A percentile compares a stretch with the other conserved stretches of the same genome.
Evolutionary conservation across 2,888 invertebrate species (phyloP).

Genomic region (Pachliopta kotzebuea): DNA sequence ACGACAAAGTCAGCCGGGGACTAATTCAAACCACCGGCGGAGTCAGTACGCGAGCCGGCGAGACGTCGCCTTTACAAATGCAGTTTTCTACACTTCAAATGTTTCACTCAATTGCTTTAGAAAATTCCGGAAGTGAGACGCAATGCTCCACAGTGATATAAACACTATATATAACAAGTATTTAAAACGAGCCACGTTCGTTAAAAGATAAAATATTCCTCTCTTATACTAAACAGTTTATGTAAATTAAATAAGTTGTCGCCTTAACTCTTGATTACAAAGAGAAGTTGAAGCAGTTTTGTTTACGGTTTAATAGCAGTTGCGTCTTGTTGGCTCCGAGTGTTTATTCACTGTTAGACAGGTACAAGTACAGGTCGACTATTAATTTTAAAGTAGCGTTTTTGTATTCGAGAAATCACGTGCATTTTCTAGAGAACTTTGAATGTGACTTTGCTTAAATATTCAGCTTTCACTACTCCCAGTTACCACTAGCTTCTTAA

Average conservation of each 20-base stretch:
- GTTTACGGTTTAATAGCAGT: slow-evolving; percentile 63
- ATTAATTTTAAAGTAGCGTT: slow-evolving; percentile 40
- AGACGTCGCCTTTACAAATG: slow-evolving; percentile 53
- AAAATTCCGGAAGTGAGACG: slow-evolving; percentile 2
- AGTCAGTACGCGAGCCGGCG: slow-evolving; percentile 35
- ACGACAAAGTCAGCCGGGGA: slow-evolving; percentile 47
- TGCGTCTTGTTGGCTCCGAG: slow-evolving; percentile 48
- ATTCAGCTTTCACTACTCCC: slow-evolving; percentile 24
- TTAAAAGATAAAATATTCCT: slow-evolving; percentile 37
- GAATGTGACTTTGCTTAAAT: slow-evolving; percentile 29
- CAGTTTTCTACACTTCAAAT: slow-evolving; percentile 47
- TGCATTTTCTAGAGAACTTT: slow-evolving; percentile 29
- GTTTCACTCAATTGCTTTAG: slow-evolving; percentile 7
- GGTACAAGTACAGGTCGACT: slow-evolving; percentile 41
- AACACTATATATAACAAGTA: slow-evolving; percentile 31
- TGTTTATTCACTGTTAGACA: slow-evolving; percentile 48
- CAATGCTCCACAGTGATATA: slow-evolving; percentile 7
- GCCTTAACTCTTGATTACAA: slow-evolving; percentile 68
- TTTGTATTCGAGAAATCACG: slow-evolving; percentile 31
- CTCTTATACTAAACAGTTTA: slow-evolving; percentile 64
- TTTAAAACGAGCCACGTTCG: slow-evolving; percentile 34
- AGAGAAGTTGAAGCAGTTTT: slow-evolving; percentile 64
- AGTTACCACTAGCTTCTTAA: slow-evolving; percentile 19
- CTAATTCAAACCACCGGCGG: slow-evolving; percentile 48
- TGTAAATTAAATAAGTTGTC: slow-evolving; percentile 71